phyloP scores from a whole-genome alignment of 2,888 invertebrate species.

The Oligia strigilis region DNA sequence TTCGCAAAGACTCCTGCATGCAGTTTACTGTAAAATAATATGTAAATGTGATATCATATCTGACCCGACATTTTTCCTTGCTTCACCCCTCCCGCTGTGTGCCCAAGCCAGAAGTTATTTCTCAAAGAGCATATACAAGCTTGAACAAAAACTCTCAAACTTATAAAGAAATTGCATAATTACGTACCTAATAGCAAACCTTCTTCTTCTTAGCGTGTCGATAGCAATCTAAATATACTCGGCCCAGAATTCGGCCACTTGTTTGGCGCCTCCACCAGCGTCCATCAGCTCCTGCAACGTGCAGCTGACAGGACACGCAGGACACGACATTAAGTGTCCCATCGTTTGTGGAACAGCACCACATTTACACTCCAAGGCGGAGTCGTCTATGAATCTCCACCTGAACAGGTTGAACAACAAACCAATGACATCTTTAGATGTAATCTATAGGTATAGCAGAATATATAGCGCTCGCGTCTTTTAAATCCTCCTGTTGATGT shows the following conservation, averaged over 20 bases:
- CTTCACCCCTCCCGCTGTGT: slow-evolving; percentile 6
- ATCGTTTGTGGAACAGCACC: no score
- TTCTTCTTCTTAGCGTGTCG: no score
- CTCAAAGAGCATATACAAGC: slow-evolving; percentile 17
- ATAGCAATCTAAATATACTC: no score
- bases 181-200: neutral
- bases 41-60: slow-evolving; percentile 26
- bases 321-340: no score
- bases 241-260: no score
- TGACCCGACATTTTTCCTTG: neutral
- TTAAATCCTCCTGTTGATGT: slow-evolving; percentile 21
- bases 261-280: no score
- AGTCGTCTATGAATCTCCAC: no score
- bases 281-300: no score
- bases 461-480: neutral
- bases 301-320: no score
- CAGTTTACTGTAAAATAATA: slow-evolving; percentile 20
- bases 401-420: no score
- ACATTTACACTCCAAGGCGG: no score
- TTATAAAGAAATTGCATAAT: slow-evolving; percentile 13
- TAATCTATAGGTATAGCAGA: slow-evolving; percentile 2
- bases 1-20: neutral
- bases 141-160: neutral
- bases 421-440: neutral
- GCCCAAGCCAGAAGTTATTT: slow-evolving; percentile 13